phyloP scores from a whole-genome alignment of 2,113 vertebrate genomes.

The Apteryx mantelli region DNA sequence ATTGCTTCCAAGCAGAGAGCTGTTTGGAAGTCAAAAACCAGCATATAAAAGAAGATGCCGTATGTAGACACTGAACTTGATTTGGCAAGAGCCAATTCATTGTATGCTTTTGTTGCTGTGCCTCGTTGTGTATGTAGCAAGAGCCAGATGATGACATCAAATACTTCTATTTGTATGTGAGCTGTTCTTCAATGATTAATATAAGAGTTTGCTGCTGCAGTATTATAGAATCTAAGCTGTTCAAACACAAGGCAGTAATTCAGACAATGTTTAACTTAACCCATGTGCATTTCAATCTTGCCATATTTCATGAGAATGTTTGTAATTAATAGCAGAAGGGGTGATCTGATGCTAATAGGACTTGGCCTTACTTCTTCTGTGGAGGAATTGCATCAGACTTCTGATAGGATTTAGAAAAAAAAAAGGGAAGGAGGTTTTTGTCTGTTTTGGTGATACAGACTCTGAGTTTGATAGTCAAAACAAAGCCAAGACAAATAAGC shows the following conservation, averaged over 20 bases:
- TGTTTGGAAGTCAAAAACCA: background rate
- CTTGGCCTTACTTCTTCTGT: background rate
- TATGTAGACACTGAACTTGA: background rate
- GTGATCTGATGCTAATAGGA: background rate
- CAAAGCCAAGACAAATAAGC: background rate
- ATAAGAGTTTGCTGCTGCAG: slow-evolving; percentile 24
- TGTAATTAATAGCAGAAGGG: background rate
- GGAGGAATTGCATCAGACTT: background rate
- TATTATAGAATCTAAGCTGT: background rate
- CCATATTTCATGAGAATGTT: background rate
- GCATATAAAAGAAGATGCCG: background rate
- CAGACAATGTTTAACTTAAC: background rate
- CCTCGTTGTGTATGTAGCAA: background rate
- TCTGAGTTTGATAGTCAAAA: background rate
- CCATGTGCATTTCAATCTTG: background rate
- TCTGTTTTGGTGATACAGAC: background rate
- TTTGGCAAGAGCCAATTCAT: background rate
- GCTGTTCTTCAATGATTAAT: slow-evolving; percentile 8
- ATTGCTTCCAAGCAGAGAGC: background rate
- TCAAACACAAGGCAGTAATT: background rate
- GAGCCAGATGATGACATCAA: slow-evolving; percentile 20
- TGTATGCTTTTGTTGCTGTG: background rate
- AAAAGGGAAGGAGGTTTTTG: background rate
- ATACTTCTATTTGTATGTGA: slow-evolving; percentile 26
- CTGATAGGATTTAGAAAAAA: background rate